Conservation (phyloP, 2,888 invertebrate genomes). For the Hetaerina titia region DNA sequence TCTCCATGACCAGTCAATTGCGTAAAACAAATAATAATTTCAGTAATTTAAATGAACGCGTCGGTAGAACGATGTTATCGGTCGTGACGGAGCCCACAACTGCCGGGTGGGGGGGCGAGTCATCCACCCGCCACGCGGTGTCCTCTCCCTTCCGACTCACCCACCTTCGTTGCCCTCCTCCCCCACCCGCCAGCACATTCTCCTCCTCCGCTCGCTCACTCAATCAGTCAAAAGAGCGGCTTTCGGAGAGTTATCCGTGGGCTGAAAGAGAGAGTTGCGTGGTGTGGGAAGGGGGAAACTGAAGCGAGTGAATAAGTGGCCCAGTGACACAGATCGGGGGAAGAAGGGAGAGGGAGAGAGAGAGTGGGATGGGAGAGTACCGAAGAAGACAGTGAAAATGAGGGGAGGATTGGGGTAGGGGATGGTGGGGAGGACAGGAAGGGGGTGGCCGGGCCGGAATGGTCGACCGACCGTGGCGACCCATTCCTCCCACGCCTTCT, state of each 20-base stretch:
- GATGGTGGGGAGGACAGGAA: neutral
- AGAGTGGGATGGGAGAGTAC: neutral
- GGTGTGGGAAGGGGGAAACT: neutral
- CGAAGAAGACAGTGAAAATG: neutral
- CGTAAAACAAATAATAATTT: neutral
- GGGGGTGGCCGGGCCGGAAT: neutral
- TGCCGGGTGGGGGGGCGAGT: too few species aligned
- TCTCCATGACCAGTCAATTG: neutral
- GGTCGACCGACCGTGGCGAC: neutral
- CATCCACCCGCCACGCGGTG: neutral
- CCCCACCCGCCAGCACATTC: neutral
- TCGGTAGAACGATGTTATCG: neutral
- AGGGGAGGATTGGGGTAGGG: neutral
- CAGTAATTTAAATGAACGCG: too few species aligned
- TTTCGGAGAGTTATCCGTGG: conserved; percentile 52
- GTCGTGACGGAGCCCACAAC: neutral
- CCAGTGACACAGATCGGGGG: conserved; percentile 56
- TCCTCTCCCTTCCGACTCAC: neutral
- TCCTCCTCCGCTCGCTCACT: neutral
- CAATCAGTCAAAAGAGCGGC: neutral
- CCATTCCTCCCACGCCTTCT: neutral
- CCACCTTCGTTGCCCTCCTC: neutral
- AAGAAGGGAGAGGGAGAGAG: neutral
- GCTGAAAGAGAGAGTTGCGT: conserved; percentile 62
- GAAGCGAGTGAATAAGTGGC: conserved; percentile 51